Evolutionary conservation across 2,888 invertebrate species (phyloP), one percentile per base, ranked within the genome.

Genomic region (Eristalinus sepulchralis): DNA sequence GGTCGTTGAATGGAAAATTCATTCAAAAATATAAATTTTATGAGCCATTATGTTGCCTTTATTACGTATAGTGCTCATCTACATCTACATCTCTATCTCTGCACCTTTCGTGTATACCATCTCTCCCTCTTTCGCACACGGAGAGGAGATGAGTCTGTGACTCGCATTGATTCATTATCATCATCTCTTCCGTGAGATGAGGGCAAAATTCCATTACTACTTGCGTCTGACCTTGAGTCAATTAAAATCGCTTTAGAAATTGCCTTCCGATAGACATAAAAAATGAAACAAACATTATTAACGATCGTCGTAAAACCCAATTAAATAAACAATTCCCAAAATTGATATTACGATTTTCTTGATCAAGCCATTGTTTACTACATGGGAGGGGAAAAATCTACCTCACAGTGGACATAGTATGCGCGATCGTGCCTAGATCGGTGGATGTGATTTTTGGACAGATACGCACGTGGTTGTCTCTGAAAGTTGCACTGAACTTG

Each of bases 241-340:
- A 83, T 86, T 86, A 86, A 81, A 67, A 68, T 81, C 62, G 71
- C 70, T 64, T 60, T 33, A 68, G 68, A 86, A 68, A 63, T 78
- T 70, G 68, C 73, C 67, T 57, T 24, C n/a, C 9, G 39, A 71
- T 55, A 20, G 20, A 81, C 68, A 86, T 75, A 88, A 83, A 60
- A 83, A 77, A 60, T 64, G 83, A 68, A 88, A 80, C 70, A 78
- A 86, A 84, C 80, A 88, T 89, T 83, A 89, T 89, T 89, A 90
- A 90, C 89, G 90, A 90, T 89, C 89, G 88, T 78, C 71, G 53
- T 71, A 85, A 83, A 83, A 81, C 77, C 89, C 89, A 91, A 89
- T 89, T 91, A 91, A 90, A 91, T 89, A 81, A 88, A 89, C 79
- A 89, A 88, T 84, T 76, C 53, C 62, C 8, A 47, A 72, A 34